Conservation (phyloP, 2,113 vertebrate genomes). For the Prolemur simus region DNA sequence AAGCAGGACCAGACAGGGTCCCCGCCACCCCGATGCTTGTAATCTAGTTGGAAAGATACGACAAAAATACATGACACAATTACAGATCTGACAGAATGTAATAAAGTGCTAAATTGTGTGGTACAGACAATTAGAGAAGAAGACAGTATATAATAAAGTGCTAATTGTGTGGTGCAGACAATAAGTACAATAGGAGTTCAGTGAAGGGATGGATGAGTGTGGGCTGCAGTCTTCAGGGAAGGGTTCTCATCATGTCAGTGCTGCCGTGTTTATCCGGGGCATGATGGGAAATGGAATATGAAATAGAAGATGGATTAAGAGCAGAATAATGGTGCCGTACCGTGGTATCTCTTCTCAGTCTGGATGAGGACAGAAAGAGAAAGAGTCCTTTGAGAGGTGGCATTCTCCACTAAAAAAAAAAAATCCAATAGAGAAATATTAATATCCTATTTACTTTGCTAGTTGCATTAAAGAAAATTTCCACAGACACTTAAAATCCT, state of each 20-base stretch:
- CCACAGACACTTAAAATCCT: background rate
- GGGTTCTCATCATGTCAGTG: constrained; percentile 68
- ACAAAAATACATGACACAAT: constrained; percentile 70
- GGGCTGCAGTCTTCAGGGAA: constrained; percentile 74
- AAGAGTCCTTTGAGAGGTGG: background rate
- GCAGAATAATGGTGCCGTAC: background rate
- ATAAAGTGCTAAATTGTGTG: constrained; percentile 77
- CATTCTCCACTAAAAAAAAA: background rate
- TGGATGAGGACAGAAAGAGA: background rate
- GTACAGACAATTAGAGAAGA: constrained; percentile 76
- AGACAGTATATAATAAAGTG: constrained; percentile 77
- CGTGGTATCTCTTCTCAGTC: background rate
- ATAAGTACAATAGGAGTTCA: constrained; percentile 75
- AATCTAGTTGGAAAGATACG: constrained; percentile 52
- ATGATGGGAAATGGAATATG: constrained; percentile 62
- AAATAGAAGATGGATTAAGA: constrained; percentile 41
- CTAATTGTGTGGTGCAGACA: constrained; percentile 79
- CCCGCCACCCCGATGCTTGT: constrained; percentile 14
- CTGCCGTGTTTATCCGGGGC: constrained; percentile 41
- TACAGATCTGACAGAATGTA: constrained; percentile 75
- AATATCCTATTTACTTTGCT: background rate
- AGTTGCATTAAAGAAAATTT: background rate
- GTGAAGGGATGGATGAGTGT: constrained; percentile 72
- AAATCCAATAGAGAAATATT: background rate
- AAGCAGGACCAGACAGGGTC: background rate